Base-by-base conservation (phyloP, 1,140 invertebrate genomes). In the Andrena cerasifolii region DNA sequence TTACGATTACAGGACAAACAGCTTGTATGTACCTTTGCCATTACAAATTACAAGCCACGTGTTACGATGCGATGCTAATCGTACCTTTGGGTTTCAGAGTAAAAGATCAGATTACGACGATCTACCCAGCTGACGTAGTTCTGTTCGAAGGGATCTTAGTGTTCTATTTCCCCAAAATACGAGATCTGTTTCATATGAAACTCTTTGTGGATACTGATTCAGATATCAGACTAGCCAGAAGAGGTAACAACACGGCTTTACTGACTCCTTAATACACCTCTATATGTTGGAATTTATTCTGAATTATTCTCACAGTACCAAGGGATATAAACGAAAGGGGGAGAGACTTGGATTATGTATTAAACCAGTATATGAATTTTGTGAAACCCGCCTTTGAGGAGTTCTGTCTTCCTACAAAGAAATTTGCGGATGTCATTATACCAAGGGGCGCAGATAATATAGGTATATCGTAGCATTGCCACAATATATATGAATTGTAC, bases 321-420 rank as follows among this genome's bases (percentile, higher is more conserved):
- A 94, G 98, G 87, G 98, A 99, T 91, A 98, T 98, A 65, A 97
- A 97, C 85, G 98, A 99, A 93, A 94, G 98, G 86, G 98, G 98
- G 5, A 93, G 99, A 59, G 97, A 99, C 91, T 93, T 99, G 85
- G 98, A 99, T 87, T 96, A 98, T 83, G 98, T 99, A 53, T 93
- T 99, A 21, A 96, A 97, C 89, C 98, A 99, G 89, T 99, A 99
- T 91, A 99, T 98, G 94, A 98, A 96, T 88, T 98, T 97, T 90
- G 99, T 99, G 0, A 99, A 99, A 91, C 99, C 99, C 49, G 98
- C 99, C 1, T 99, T 99, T 93, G 99, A 99, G 92, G 99, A 99
- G 92, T 99, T 99, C 93, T 99, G 99, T 92, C 95, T 98, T 83
- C 99, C 99, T 54, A 99, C 99, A 0, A 99, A 99, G 93, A 99